A percentile compares a stretch with the other conserved stretches of the same genome.
These are phyloP conservation scores for Nipponia nippon DNA, from an alignment of 2,113 vertebrate genomes.

Conservation along the genomic window DNA sequence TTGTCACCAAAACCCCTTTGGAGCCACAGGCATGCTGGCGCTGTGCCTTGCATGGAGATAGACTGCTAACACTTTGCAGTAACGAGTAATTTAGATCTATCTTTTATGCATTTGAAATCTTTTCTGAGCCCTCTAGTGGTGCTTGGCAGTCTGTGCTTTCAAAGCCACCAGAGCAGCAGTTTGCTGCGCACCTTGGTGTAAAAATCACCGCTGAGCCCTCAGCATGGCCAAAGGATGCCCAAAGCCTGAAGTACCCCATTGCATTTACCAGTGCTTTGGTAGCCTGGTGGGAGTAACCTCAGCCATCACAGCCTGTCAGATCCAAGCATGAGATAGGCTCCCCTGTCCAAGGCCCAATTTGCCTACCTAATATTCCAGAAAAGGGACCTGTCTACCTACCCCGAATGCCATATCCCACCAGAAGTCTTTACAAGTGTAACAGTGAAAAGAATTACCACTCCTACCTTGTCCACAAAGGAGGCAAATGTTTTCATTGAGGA, in stretches of 20 bases:
- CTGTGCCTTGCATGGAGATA: neutral
- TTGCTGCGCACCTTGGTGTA: too few species aligned
- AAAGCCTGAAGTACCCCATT: neutral
- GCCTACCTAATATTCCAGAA: neutral
- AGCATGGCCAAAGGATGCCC: rapidly evolving
- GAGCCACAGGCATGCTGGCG: neutral
- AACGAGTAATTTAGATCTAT: neutral
- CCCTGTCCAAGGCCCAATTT: neutral
- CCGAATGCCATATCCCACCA: neutral
- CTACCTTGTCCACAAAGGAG: conserved; percentile 80
- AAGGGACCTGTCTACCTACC: neutral
- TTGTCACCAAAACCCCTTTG: neutral
- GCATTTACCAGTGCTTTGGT: neutral
- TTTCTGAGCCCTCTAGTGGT: neutral
- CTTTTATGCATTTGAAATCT: neutral
- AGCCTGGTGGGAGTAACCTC: neutral
- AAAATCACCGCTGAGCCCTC: neutral
- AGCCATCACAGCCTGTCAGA: neutral
- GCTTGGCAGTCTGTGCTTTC: neutral
- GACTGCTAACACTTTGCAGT: rapidly evolving
- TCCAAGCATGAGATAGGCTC: neutral
- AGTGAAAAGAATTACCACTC: neutral
- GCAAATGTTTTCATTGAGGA: conserved; percentile 79
- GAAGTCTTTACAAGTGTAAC: neutral
- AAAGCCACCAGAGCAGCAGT: neutral